Percentiles rank a stretch among this genome's conserved stretches.
Evolutionary conservation across 1,140 invertebrate genomes (phyloP).

Genomic region (Zaprionus davidi): DNA sequence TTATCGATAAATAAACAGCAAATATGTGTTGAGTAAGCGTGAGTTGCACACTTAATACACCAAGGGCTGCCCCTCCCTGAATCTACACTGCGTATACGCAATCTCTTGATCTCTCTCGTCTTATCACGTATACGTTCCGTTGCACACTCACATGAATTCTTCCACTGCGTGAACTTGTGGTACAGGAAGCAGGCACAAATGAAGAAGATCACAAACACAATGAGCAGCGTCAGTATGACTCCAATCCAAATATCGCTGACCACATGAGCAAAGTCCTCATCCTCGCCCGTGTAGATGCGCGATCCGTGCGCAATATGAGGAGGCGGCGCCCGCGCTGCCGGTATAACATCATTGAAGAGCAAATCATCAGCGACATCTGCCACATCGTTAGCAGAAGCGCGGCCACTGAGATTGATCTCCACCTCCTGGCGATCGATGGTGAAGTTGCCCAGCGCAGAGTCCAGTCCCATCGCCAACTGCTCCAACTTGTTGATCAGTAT

Average conservation of each 20-base stretch:
- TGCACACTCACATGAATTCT: constrained; percentile 86
- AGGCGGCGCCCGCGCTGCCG: constrained; percentile 61
- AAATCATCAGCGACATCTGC: constrained; percentile 64
- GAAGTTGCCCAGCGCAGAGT: constrained; percentile 74
- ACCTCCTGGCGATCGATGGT: constrained; percentile 79
- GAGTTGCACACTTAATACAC: background rate
- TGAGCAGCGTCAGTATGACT: constrained; percentile 86
- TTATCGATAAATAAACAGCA: background rate
- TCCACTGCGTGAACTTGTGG: constrained; percentile 89
- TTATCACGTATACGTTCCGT: constrained; percentile 52
- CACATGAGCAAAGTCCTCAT: constrained; percentile 78
- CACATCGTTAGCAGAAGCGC: constrained; percentile 60
- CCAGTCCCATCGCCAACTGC: constrained; percentile 74
- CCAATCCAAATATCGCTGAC: constrained; percentile 87
- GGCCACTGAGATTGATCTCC: constrained; percentile 68
- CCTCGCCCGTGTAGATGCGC: constrained; percentile 67
- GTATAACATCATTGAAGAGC: constrained; percentile 57
- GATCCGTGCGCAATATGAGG: constrained; percentile 61
- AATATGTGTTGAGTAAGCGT: background rate
- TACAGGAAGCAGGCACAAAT: constrained; percentile 87
- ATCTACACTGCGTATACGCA: background rate
- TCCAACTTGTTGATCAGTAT: constrained; percentile 83
- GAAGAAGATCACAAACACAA: constrained; percentile 87
- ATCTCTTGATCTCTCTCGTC: too few relatives aligned
- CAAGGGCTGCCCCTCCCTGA: background rate